These are phyloP conservation scores for Cricetomys ansorgei DNA, from an alignment of 2,113 vertebrate genomes.

Conservation along the genomic window DNA sequence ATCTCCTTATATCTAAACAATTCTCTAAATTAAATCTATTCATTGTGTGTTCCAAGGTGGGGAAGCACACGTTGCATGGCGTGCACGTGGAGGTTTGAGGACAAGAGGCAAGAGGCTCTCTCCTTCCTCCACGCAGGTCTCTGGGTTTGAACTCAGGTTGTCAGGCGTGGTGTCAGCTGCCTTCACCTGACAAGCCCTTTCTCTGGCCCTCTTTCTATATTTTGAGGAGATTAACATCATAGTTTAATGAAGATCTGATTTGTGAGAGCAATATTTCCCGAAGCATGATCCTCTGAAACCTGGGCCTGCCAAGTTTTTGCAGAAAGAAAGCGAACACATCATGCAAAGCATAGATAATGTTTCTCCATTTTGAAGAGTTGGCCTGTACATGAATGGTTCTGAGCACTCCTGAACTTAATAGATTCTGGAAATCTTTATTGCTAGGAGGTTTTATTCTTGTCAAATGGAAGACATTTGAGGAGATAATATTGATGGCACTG, in stretches of 20 bases:
- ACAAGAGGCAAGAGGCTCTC: neutral
- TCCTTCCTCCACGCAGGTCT: neutral
- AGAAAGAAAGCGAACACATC: neutral
- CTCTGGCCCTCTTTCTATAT: neutral
- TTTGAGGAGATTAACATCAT: neutral
- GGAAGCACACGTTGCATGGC: neutral
- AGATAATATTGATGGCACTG: neutral
- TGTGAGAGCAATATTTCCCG: constrained; percentile 7
- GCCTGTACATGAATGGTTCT: neutral
- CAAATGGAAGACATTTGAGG: neutral
- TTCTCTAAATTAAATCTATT: neutral
- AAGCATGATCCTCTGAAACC: neutral
- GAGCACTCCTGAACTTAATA: constrained; percentile 3
- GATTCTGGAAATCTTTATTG: constrained; percentile 27
- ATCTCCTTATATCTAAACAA: too few species aligned
- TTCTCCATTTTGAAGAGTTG: neutral
- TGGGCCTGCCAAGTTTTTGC: neutral
- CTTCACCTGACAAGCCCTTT: neutral
- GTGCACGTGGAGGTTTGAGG: neutral
- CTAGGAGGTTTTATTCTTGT: neutral
- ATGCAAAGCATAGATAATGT: neutral
- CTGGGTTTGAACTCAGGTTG: neutral
- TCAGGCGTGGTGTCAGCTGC: neutral
- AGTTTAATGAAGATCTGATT: neutral
- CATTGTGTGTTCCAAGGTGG: neutral